Conservation (phyloP, 2,888 invertebrate genomes). For the Papilio elwesi region DNA sequence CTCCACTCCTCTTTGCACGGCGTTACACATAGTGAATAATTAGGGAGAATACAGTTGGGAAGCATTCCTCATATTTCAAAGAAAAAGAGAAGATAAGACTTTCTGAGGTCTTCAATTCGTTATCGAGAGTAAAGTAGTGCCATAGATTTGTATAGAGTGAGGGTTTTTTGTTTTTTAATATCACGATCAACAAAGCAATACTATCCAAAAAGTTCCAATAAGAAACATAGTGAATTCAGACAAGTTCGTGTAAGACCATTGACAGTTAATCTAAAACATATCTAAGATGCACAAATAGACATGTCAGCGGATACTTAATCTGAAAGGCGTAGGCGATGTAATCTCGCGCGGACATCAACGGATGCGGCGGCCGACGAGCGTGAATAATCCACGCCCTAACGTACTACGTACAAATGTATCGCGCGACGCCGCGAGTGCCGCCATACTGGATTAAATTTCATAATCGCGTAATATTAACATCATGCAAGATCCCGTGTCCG, state of each 20-base stretch:
- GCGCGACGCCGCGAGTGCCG: constrained; percentile 42
- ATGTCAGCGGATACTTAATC: constrained; percentile 65
- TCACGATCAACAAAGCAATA: background rate
- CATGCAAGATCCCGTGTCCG: constrained; percentile 25
- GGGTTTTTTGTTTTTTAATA: background rate
- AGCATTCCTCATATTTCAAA: no score
- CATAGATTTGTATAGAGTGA: background rate
- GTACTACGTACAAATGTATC: constrained; percentile 43
- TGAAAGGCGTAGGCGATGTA: constrained; percentile 64
- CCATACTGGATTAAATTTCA: constrained; percentile 42
- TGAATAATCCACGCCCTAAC: constrained; percentile 49
- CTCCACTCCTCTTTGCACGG: no score
- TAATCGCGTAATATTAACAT: constrained; percentile 35
- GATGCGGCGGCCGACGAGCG: constrained; percentile 48
- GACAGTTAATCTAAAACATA: constrained; percentile 55
- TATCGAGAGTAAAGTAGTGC: no score
- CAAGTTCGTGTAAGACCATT: constrained; percentile 44
- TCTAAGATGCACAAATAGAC: constrained; percentile 61
- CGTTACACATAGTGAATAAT: no score
- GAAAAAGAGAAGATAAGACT: no score
- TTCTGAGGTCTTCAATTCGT: no score
- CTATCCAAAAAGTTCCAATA: constrained; percentile 17
- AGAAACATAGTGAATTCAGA: constrained; percentile 30
- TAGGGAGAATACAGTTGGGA: no score
- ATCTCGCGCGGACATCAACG: constrained; percentile 62